Percentiles rank a stretch among this genome's conserved stretches.
Evolutionary conservation across 64 coral and sea anemone species (phyloP).

Genomic region (Montipora cactus): DNA sequence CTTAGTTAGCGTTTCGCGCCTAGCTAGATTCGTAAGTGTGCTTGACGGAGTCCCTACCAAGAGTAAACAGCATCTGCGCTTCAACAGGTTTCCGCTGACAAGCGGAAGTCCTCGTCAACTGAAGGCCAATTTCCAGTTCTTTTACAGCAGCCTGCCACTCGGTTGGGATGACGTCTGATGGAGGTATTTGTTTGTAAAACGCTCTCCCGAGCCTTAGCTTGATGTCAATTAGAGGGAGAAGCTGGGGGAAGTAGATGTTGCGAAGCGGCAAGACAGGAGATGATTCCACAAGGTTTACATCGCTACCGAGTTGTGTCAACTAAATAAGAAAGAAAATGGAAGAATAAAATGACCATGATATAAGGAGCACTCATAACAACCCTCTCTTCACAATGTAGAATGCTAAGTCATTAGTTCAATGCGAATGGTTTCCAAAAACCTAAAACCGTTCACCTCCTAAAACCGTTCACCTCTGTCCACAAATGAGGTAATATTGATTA

Average conservation of each 20-base stretch:
- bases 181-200: not conserved
- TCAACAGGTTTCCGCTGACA: slow-evolving; percentile 71
- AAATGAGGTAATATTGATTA: too few species aligned
- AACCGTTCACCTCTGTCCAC: too few species aligned
- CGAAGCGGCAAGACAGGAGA: slow-evolving; percentile 59
- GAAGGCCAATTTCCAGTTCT: slow-evolving; percentile 70
- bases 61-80: slow-evolving; percentile 85
- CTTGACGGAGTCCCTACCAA: slow-evolving; percentile 52
- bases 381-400: too few species aligned
- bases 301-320: slow-evolving; percentile 53
- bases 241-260: slow-evolving; percentile 82
- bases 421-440: too few species aligned
- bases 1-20: too few species aligned
- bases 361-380: too few species aligned
- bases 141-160: slow-evolving; percentile 60
- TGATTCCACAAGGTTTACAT: slow-evolving; percentile 53
- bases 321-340: not conserved
- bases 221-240: slow-evolving; percentile 63
- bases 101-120: slow-evolving; percentile 54
- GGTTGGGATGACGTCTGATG: slow-evolving; percentile 11
- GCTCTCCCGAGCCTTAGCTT: slow-evolving; percentile 82
- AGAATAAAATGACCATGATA: not conserved
- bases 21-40: not conserved
- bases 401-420: too few species aligned
- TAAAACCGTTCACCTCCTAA: too few species aligned